A percentile compares a stretch with the other conserved stretches of the same genome.
phyloP scores from a whole-genome alignment of 92 coral and sea anemone genomes.

The Zoanthus sociatus region DNA sequence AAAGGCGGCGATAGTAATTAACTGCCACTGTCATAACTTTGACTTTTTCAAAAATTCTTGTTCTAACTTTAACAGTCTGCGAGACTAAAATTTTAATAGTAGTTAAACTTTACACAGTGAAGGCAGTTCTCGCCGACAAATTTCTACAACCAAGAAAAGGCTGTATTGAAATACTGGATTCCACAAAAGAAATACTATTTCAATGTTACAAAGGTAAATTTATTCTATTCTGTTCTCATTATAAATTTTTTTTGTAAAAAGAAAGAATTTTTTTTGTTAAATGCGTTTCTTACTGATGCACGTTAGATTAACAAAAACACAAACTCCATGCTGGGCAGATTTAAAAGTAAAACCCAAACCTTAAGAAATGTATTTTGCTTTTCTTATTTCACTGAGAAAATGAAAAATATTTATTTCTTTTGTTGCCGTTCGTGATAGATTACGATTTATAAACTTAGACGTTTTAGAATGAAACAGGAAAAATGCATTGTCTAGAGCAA shows the following conservation, averaged over 20 bases:
- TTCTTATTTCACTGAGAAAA: no score
- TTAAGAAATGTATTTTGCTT: no score
- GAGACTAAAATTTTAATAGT: neutral
- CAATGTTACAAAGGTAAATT: neutral
- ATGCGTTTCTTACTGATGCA: neutral
- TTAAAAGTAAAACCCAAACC: neutral
- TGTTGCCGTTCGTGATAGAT: no score
- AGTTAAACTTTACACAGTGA: neutral
- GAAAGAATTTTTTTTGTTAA: neutral
- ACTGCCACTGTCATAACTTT: neutral
- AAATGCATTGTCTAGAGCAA: no score
- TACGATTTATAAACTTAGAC: no score
- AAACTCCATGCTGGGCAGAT: neutral
- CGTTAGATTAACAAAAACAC: neutral
- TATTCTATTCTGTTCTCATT: neutral
- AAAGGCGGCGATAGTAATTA: neutral
- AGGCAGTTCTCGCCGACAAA: neutral
- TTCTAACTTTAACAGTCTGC: neutral
- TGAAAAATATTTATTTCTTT: no score
- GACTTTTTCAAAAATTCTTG: neutral
- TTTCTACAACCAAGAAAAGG: neutral
- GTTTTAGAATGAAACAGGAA: no score
- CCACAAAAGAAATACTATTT: neutral
- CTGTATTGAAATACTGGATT: neutral
- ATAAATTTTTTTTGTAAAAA: neutral